phyloP scores from a whole-genome alignment of 2,797 vertebrate genomes.

The Lateolabrax maculatus region DNA sequence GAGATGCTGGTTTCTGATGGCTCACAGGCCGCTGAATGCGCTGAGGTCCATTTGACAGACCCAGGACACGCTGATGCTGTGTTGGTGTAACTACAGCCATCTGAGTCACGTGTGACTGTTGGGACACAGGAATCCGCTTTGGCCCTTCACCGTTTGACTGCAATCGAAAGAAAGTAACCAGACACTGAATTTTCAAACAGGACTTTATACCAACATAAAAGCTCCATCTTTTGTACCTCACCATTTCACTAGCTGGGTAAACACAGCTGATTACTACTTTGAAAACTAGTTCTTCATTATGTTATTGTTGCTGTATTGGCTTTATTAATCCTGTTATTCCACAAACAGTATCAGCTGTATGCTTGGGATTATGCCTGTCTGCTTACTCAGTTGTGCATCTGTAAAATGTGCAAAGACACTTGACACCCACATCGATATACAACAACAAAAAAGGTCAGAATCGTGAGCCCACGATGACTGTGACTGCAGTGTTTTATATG shows the following conservation, averaged over 20 bases:
- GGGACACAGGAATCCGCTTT: conserved; percentile 87
- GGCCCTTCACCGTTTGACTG: conserved; percentile 82
- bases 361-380: background rate
- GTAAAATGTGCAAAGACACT: background rate
- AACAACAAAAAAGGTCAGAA: background rate
- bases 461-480: background rate
- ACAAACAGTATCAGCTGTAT: background rate
- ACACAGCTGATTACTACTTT: background rate
- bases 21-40: conserved; percentile 78
- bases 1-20: conserved; percentile 69
- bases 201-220: background rate
- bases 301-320: background rate
- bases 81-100: conserved; percentile 71
- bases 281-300: background rate
- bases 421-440: background rate
- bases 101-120: conserved; percentile 81
- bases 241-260: background rate
- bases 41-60: conserved; percentile 86
- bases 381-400: no score
- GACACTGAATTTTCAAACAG: background rate
- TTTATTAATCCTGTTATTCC: no score
- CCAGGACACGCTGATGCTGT: conserved; percentile 83
- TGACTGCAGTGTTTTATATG: background rate
- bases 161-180: conserved; percentile 1
- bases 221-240: background rate